Conservation (phyloP, 2,888 invertebrate genomes). For the Drosophila putrida region DNA sequence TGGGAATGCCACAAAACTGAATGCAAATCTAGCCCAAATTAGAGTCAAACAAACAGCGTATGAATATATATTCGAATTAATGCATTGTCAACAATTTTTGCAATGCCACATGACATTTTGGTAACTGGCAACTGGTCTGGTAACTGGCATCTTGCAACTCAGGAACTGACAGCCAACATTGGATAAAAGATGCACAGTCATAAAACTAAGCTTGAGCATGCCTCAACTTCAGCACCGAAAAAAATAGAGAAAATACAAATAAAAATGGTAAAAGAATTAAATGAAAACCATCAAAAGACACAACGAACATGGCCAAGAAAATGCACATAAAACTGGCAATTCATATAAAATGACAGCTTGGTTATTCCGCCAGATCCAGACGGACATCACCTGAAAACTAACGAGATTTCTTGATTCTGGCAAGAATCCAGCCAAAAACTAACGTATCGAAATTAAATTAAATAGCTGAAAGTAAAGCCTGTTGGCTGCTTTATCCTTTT, state of each 20-base stretch:
- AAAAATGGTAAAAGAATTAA: conserved; percentile 2
- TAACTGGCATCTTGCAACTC: conserved; percentile 6
- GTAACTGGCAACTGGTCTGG: conserved; percentile 4
- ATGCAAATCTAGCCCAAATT: conserved; percentile 26
- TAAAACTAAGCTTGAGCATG: conserved; percentile 24
- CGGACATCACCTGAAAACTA: neutral
- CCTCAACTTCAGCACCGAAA: neutral
- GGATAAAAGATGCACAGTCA: conserved; percentile 13
- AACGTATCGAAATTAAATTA: no score
- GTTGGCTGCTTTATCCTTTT: no score
- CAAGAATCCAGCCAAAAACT: neutral
- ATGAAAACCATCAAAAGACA: conserved; percentile 16
- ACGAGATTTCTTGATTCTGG: neutral
- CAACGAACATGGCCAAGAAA: conserved; percentile 6
- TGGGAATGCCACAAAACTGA: conserved; percentile 12
- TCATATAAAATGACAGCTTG: conserved; percentile 11
- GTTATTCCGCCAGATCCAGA: neutral
- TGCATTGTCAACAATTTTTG: conserved; percentile 59
- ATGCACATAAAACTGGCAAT: conserved; percentile 9
- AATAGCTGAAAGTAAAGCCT: no score
- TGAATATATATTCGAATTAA: conserved; percentile 63
- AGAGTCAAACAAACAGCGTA: conserved; percentile 26
- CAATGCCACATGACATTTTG: conserved; percentile 28
- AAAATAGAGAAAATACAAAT: no score
- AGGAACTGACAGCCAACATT: conserved; percentile 2